Conservation (phyloP, 2,797 vertebrate genomes). For the Fringilla coelebs region DNA sequence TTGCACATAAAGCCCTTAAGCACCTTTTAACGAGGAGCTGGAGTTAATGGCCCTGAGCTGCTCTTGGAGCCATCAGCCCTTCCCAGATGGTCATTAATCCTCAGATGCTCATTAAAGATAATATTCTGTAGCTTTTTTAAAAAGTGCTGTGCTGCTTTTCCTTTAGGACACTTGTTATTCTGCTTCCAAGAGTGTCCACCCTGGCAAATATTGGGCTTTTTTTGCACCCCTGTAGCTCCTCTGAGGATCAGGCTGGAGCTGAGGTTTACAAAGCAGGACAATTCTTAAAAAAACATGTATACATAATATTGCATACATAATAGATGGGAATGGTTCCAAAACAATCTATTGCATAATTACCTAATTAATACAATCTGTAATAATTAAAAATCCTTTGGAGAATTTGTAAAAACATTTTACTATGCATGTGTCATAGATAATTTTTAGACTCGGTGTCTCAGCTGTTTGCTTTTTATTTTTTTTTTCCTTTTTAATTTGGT, state of each 20-base stretch:
- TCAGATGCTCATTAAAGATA: background rate
- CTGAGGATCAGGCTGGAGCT: background rate
- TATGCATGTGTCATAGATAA: slow-evolving; percentile 24
- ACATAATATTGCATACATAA: slow-evolving; percentile 39
- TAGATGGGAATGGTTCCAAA: slow-evolving; percentile 60
- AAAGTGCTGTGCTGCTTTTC: background rate
- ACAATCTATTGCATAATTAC: slow-evolving; percentile 67
- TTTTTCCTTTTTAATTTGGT: slow-evolving; percentile 58
- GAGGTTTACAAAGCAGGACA: background rate
- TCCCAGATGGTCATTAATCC: background rate
- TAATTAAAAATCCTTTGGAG: slow-evolving; percentile 73
- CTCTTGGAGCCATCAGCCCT: background rate
- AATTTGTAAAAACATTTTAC: slow-evolving; percentile 46
- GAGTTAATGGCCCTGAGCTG: background rate
- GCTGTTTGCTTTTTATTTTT: slow-evolving; percentile 56
- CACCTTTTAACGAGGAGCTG: background rate
- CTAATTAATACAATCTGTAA: slow-evolving; percentile 72
- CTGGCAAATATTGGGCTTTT: background rate
- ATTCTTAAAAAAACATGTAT: background rate
- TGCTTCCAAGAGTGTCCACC: background rate
- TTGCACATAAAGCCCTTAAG: background rate
- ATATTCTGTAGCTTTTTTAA: background rate
- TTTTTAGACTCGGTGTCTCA: slow-evolving; percentile 55
- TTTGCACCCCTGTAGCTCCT: background rate
- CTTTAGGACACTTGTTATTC: background rate